Evolutionary conservation across 2,888 invertebrate species (phyloP).

Genomic region (Cacoxenus indagator): DNA sequence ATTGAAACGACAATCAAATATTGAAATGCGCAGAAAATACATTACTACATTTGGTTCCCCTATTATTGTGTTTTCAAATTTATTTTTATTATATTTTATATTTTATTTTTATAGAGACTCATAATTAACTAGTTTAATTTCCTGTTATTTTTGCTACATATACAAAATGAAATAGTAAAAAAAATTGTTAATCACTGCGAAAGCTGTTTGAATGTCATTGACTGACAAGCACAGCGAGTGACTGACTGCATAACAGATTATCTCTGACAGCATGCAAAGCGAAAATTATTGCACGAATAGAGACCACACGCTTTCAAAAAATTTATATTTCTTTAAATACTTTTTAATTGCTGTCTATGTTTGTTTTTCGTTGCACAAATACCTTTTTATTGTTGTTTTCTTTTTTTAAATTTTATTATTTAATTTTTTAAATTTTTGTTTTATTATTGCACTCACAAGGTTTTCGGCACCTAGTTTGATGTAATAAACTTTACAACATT

Average conservation of each 20-base stretch:
- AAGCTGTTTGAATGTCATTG: conserved; percentile 2
- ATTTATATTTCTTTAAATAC: too few species aligned
- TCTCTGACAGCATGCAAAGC: background rate
- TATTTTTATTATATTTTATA: background rate
- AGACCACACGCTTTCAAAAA: too few species aligned
- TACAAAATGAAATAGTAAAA: background rate
- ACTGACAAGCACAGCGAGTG: background rate
- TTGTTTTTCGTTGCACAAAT: too few species aligned
- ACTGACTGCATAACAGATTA: background rate
- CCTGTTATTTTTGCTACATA: background rate
- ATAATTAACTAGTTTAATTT: background rate
- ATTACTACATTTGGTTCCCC: too few species aligned
- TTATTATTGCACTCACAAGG: background rate
- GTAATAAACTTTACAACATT: background rate
- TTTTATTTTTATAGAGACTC: background rate
- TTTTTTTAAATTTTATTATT: too few species aligned
- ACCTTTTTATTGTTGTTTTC: too few species aligned
- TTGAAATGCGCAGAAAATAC: too few species aligned
- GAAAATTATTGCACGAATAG: too few species aligned
- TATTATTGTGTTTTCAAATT: background rate
- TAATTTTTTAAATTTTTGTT: background rate
- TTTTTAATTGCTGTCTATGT: too few species aligned
- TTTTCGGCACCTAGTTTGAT: background rate
- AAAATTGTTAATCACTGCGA: background rate
- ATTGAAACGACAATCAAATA: too few species aligned